Evolutionary conservation across 2,113 vertebrate species (phyloP), one percentile per base, ranked within the genome.

Genomic region (Vombatus ursinus): DNA sequence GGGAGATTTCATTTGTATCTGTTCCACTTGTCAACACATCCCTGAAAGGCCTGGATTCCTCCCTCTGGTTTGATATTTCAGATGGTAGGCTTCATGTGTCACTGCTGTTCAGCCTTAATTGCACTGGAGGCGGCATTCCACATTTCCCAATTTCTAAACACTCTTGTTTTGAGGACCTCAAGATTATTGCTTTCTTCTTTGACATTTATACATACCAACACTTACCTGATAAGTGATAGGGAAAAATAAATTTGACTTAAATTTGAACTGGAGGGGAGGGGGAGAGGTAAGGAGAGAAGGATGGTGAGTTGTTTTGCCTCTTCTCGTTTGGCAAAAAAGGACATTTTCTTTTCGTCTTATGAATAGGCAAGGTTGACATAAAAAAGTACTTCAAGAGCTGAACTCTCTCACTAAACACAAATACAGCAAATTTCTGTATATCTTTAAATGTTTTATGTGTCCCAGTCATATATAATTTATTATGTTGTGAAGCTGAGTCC

Each of bases 401-500:
- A 98, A 98, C 97, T 98, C 94, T 28, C 98, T 98, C 96, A 96
- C 97, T 93, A 98, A 98, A 98, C 98, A 98, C 98, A 98, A 98
- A 98, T 97, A 98, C 94, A 96, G 97, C 97, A 97, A 98, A 97
- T 98, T 98, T 98, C 98, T 98, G 98, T 99, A 98, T 99, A 98
- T 98, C 98, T 98, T 98, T 99, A 98, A 99, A 99, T 99, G 98
- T 99, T 99, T 99, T 98, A 98, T 99, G 98, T 98, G 97, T 98
- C 98, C 98, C 97, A 94, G 98, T 98, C 98, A 99, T 99, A 98
- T 98, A 99, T 99, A 99, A 99, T 99, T 99, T 99, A 99, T 98
- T 98, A 98, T 98, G 98, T 99, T 99, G 98, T 98, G 98, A 99
- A 98, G 98, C 99, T 95, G 98, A 99, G 98, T 98, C 98, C 98